Conservation (phyloP, 2,888 invertebrate genomes). For the Xestia xanthographa region DNA sequence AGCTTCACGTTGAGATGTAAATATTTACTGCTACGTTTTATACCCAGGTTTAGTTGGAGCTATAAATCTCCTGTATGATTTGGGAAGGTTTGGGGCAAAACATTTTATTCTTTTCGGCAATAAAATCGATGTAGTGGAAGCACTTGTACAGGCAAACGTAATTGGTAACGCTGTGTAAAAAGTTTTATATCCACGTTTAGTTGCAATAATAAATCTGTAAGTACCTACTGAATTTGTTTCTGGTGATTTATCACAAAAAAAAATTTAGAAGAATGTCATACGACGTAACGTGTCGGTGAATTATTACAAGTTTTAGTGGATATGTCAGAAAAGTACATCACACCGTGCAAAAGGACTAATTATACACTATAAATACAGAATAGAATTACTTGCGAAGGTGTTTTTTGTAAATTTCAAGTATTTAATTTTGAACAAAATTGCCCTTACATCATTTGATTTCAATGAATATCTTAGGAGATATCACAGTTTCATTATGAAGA, state of each 20-base stretch:
- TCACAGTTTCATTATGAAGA: too few relatives aligned
- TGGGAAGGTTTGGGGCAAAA: slow-evolving; percentile 48
- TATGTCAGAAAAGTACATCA: too few relatives aligned
- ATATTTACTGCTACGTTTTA: slow-evolving; percentile 83
- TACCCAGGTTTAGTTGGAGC: slow-evolving; percentile 62
- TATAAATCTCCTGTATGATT: slow-evolving; percentile 67
- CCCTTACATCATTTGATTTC: too few relatives aligned
- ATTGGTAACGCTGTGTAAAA: slow-evolving; percentile 29
- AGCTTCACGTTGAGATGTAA: slow-evolving; percentile 77
- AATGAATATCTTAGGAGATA: too few relatives aligned
- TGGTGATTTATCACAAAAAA: not conserved
- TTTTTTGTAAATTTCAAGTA: too few relatives aligned
- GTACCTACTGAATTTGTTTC: slow-evolving; percentile 21
- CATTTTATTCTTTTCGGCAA: slow-evolving; percentile 38
- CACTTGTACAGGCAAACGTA: slow-evolving; percentile 35
- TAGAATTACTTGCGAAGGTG: too few relatives aligned
- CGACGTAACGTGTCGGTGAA: not conserved
- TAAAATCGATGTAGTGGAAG: slow-evolving; percentile 51
- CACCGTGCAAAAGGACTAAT: not conserved
- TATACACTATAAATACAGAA: not conserved
- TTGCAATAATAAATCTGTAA: slow-evolving; percentile 31
- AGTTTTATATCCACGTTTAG: slow-evolving; percentile 35
- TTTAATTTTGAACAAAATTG: too few relatives aligned
- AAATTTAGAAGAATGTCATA: not conserved
- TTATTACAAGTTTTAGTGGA: not conserved